Conservation (phyloP, 2,797 vertebrate species). For the Harpagifer antarcticus region DNA sequence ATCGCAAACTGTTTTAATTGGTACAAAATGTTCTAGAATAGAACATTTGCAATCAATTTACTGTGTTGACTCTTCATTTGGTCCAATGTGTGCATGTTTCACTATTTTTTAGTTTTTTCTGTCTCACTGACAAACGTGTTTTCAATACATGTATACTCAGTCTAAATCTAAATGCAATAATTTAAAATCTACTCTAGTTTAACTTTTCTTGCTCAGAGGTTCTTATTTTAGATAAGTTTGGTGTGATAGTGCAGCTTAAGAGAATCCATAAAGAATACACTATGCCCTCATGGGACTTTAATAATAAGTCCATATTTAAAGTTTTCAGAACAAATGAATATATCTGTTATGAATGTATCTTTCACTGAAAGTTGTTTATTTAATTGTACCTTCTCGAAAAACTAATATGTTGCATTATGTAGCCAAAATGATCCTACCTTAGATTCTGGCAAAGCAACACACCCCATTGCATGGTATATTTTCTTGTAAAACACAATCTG, state of each 20-base stretch:
- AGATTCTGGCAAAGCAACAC: not conserved
- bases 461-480: too few relatives aligned
- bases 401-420: not conserved
- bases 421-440: not conserved
- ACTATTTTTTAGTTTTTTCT: not conserved
- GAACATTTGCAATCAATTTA: conserved; percentile 86
- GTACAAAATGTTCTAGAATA: conserved; percentile 97
- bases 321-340: not conserved
- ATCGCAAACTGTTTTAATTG: conserved; percentile 93
- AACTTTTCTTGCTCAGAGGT: not conserved
- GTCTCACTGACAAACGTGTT: conserved; percentile 1
- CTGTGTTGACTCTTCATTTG: conserved; percentile 67
- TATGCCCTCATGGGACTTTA: not conserved
- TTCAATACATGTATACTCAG: not conserved
- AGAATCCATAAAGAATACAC: not conserved
- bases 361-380: not conserved
- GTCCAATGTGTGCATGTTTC: not conserved
- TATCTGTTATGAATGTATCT: not conserved
- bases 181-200: not conserved
- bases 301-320: not conserved
- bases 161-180: not conserved
- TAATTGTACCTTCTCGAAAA: not conserved
- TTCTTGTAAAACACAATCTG: too few relatives aligned
- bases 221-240: not conserved
- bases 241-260: not conserved